Conservation (phyloP, 2,797 vertebrate species). For the Alca torda region DNA sequence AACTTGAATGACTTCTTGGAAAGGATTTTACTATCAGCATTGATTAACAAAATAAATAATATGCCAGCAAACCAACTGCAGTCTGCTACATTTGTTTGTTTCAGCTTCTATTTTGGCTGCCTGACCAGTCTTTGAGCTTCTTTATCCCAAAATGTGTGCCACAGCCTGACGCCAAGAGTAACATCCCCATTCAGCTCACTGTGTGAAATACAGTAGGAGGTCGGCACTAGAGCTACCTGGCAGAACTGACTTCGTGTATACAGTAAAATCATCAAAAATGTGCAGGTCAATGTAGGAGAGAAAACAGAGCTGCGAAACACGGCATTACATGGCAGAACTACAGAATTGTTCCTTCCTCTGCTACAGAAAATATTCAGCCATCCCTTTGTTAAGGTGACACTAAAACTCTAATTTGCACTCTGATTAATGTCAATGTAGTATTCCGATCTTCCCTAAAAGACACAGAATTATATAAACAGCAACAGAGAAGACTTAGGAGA, state of each 20-base stretch:
- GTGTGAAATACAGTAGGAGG: not conserved
- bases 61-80: slow-evolving; percentile 5
- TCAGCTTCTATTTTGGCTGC: slow-evolving; percentile 29
- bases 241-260: not conserved
- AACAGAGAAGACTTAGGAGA: not conserved
- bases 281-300: not conserved
- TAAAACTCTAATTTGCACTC: not conserved
- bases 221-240: not conserved
- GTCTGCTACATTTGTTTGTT: slow-evolving; percentile 11
- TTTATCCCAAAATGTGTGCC: not conserved
- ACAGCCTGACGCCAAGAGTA: slow-evolving; percentile 45
- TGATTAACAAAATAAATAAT: slow-evolving; percentile 59
- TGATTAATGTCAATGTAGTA: not conserved
- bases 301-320: not conserved
- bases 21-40: slow-evolving; percentile 34
- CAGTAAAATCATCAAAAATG: not conserved
- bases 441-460: not conserved
- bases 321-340: not conserved
- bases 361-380: not conserved
- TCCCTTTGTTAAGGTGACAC: not conserved
- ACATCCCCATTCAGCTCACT: slow-evolving; percentile 5
- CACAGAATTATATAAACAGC: not conserved
- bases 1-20: slow-evolving; percentile 14
- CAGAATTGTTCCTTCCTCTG: not conserved
- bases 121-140: not conserved